Base-by-base conservation (phyloP, 1,140 invertebrate species). In the Tetragonula clypearis region DNA sequence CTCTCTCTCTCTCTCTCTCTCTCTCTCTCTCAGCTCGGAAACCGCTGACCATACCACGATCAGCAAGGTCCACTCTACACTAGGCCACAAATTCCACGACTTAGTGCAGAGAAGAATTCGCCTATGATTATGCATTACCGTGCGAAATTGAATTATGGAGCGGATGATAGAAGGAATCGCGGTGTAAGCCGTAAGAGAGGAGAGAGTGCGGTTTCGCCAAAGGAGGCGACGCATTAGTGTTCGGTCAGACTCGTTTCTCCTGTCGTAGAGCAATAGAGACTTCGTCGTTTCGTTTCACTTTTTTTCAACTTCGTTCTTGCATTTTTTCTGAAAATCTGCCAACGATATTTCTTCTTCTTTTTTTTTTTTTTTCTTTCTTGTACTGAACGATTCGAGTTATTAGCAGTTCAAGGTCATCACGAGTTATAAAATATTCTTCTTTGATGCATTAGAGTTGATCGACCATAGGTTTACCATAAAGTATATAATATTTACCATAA, bases 211-310 rank as follows among this genome's bases (percentile, higher is more conserved):
- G 86, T 69, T 82, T 82, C 79, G 30, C 65, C 15, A 85, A 56
- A 77, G 65, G 77, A 84, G 84, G 84, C 75, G 79, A 84, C 89
- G 89, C 82, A 92, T 92, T 88, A 88, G 88, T 88, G 82, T 79
- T 87, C 30, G 90, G 85, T 88, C 88, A 90, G 17, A 80, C 87
- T 8, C 86, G 62, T 72, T 77, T 75, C 85, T 30, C 90, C 89
- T 79, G 87, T 85, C 83, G 87, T 80, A 49, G 23, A 65, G 5
- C 8, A 3, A 35, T 23, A 49, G 41, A 49, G 41, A 49, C 23
- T 56, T 15, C n/a, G 15, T 72, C 35, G 5, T 49, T 71, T 49
- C 23, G 14, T 71, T 69, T 30, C 35, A 35, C 30, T 30, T 30
- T 30, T 35, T 35, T 35, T 35, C 3, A 35, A 35, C 35, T 35